phyloP scores from a whole-genome alignment of 2,797 vertebrate genomes.

The Euphonia xanthogaster region DNA sequence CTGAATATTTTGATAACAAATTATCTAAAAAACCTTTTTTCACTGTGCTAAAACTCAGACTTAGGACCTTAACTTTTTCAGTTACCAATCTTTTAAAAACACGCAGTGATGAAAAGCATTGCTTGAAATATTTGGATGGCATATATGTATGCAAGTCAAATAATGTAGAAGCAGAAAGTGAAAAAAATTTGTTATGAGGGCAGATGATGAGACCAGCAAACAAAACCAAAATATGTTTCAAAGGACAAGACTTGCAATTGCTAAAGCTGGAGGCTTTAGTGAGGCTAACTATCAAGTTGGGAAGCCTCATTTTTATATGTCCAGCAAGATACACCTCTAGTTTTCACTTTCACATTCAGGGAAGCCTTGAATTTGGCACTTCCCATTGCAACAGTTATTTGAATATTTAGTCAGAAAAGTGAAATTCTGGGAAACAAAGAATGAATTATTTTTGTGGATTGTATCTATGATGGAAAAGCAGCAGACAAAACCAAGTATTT shows the following conservation, averaged over 20 bases:
- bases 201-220: background rate
- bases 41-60: background rate
- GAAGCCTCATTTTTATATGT: background rate
- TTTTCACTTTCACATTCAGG: background rate
- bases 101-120: background rate
- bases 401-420: background rate
- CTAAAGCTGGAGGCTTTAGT: background rate
- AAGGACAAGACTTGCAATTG: background rate
- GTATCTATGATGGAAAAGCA: background rate
- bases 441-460: background rate
- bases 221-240: background rate
- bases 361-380: background rate
- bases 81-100: background rate
- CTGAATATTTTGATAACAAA: background rate
- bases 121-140: background rate
- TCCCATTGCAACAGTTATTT: background rate
- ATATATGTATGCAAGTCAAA: background rate
- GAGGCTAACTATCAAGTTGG: background rate
- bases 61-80: background rate
- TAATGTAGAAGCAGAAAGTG: background rate
- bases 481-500: background rate
- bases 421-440: background rate
- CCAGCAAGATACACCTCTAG: background rate
- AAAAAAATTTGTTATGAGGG: background rate
- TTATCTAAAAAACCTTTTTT: background rate